These are phyloP conservation scores for Melipona bicolor DNA, from an alignment of 2,888 invertebrate species.

Conservation along the genomic window DNA sequence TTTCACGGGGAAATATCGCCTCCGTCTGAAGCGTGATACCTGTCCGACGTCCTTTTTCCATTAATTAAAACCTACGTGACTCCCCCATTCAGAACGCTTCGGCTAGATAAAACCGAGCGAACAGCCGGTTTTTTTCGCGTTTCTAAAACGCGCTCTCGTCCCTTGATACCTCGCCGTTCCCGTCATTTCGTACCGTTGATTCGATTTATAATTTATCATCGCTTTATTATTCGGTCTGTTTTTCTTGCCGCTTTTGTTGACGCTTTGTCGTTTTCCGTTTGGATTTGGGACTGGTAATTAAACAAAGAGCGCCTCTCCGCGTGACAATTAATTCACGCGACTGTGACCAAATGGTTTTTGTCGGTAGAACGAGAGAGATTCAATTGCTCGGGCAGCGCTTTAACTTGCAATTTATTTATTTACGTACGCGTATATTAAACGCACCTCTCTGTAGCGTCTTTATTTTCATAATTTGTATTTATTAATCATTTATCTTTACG, in stretches of 20 bases:
- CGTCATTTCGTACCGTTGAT: not conserved
- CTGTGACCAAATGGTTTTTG: no score
- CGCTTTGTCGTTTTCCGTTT: not conserved
- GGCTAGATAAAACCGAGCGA: not conserved
- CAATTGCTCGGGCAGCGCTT: no score
- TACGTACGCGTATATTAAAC: no score
- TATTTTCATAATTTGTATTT: no score
- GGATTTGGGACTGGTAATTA: not conserved
- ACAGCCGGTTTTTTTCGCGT: not conserved
- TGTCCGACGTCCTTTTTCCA: slow-evolving; percentile 19
- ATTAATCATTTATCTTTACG: no score
- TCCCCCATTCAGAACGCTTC: slow-evolving; percentile 3
- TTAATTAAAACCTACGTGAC: slow-evolving; percentile 44
- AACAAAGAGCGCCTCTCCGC: no score
- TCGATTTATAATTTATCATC: not conserved
- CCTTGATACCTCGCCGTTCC: not conserved
- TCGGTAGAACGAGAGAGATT: not conserved
- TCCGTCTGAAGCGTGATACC: slow-evolving; percentile 11
- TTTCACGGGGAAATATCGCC: slow-evolving; percentile 50
- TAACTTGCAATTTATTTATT: no score
- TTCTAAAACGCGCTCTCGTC: not conserved
- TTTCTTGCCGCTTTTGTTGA: not conserved
- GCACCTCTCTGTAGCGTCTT: no score
- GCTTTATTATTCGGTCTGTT: not conserved
- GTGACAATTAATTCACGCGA: no score